A percentile compares a stretch with the other conserved stretches of the same genome.
These are phyloP conservation scores for Cecidostiba fungosa DNA, from an alignment of 2,888 invertebrate genomes.

Conservation along the genomic window DNA sequence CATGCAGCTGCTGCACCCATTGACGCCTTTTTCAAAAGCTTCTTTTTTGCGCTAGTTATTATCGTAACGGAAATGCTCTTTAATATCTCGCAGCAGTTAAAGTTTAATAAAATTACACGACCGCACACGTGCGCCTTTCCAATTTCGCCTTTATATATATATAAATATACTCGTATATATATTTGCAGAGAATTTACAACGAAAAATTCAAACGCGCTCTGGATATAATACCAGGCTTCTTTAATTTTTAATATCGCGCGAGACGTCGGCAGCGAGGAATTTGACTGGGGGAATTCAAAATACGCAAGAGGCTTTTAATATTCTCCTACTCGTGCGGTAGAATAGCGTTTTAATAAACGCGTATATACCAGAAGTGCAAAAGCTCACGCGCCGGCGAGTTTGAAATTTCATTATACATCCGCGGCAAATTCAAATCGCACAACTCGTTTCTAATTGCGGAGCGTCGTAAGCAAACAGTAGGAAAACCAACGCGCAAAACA, in stretches of 20 bases:
- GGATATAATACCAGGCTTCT: not conserved
- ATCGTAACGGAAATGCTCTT: not conserved
- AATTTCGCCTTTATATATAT: not conserved
- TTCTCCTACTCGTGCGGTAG: not conserved
- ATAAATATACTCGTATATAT: no score
- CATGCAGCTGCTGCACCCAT: not conserved
- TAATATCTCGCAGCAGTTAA: not conserved
- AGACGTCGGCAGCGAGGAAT: not conserved
- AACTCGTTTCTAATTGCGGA: not conserved
- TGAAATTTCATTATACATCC: not conserved
- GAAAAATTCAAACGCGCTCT: no score
- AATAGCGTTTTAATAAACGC: not conserved
- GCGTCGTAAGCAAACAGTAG: not conserved
- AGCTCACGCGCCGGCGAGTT: not conserved
- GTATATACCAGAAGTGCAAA: not conserved
- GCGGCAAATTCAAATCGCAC: not conserved
- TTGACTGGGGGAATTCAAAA: not conserved
- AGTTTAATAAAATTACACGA: not conserved
- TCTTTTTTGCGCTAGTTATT: not conserved
- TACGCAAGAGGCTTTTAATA: slow-evolving; percentile 13
- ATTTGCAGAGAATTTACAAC: no score
- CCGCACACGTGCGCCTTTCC: not conserved
- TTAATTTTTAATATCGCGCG: slow-evolving; percentile 1
- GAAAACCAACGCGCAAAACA: not conserved
- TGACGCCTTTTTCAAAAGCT: not conserved